Evolutionary conservation across 2,888 invertebrate species (phyloP).

Genomic region (Rhaphigaster nebulosa): DNA sequence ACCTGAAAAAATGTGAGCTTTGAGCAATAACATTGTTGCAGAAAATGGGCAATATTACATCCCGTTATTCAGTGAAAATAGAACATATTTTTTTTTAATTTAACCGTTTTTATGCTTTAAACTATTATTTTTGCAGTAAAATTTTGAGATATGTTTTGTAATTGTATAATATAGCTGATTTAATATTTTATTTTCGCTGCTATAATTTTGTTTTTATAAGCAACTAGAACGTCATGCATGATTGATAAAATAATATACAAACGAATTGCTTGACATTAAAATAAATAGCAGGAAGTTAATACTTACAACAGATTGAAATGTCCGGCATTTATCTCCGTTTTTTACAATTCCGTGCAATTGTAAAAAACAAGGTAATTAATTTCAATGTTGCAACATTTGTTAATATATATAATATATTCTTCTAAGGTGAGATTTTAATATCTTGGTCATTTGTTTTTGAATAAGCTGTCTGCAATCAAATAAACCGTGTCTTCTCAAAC

Average conservation of each 20-base stretch:
- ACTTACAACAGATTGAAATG: not conserved
- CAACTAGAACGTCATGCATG: not conserved
- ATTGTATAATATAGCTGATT: no score
- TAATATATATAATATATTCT: no score
- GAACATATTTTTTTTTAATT: no score
- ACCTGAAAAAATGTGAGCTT: no score
- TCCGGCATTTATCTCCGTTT: not conserved
- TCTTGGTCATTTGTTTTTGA: not conserved
- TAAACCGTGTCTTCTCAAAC: no score
- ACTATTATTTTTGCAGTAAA: no score
- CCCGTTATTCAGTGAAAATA: no score
- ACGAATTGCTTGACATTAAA: not conserved
- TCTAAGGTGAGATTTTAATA: no score
- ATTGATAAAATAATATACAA: not conserved
- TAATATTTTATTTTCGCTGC: no score
- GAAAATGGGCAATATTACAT: no score
- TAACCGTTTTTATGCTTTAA: not conserved
- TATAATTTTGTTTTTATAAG: not conserved
- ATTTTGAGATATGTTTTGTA: no score
- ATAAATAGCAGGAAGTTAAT: not conserved
- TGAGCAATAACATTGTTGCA: no score
- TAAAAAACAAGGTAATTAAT: not conserved
- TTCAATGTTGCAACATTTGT: not conserved
- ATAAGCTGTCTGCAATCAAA: not conserved
- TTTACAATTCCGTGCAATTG: not conserved